Conservation (phyloP, 2,113 vertebrate species). For the Pavo muticus region DNA sequence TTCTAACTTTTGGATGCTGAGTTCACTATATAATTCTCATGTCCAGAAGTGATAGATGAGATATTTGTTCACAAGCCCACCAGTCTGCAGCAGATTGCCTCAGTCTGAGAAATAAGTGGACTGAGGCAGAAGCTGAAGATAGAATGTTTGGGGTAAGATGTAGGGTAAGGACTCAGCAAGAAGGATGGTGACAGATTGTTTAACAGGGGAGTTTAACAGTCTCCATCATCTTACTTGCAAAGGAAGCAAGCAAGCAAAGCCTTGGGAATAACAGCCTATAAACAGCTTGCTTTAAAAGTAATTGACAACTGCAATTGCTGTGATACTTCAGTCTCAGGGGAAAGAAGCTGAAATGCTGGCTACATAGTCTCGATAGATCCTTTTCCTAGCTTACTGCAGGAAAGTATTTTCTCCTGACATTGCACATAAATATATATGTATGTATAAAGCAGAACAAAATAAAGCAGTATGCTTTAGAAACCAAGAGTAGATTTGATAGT, state of each 20-base stretch:
- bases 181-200: not conserved
- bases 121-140: not conserved
- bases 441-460: not conserved
- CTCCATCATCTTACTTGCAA: not conserved
- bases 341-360: slow-evolving; percentile 14
- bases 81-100: not conserved
- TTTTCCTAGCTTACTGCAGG: not conserved
- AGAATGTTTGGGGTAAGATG: not conserved
- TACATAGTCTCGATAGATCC: not conserved
- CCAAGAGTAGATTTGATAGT: not conserved
- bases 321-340: not conserved
- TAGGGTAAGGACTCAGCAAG: not conserved
- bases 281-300: slow-evolving; percentile 41
- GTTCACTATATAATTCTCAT: not conserved
- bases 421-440: not conserved
- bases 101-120: not conserved
- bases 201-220: not conserved
- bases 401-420: not conserved
- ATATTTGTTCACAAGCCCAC: not conserved
- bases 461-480: not conserved
- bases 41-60: not conserved
- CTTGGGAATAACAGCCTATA: slow-evolving; percentile 32
- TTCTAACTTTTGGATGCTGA: not conserved
- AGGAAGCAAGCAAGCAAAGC: slow-evolving; percentile 21
- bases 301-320: not conserved